Evolutionary conservation across 2,113 vertebrate genomes (phyloP).

Genomic region (Hippopotamus amphibius): DNA sequence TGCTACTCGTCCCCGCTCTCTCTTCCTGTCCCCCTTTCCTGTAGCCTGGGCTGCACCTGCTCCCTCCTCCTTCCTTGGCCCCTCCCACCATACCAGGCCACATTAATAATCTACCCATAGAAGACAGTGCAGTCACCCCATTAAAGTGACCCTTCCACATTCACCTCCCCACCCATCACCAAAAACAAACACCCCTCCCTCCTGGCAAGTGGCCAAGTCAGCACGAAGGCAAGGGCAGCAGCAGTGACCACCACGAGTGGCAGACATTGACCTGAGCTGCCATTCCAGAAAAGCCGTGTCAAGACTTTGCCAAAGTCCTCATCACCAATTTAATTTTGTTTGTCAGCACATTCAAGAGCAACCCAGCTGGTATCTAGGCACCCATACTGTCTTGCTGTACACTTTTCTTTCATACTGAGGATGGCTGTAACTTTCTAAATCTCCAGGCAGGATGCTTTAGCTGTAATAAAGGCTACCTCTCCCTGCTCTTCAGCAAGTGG

Average conservation of each 20-base stretch:
- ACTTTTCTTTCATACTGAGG: not conserved
- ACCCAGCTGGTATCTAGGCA: not conserved
- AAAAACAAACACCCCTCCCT: constrained; percentile 46
- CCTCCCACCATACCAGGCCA: not conserved
- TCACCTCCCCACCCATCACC: not conserved
- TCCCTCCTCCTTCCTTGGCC: not conserved
- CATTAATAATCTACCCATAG: not conserved
- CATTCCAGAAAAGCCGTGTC: not conserved
- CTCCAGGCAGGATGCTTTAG: not conserved
- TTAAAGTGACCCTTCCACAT: not conserved
- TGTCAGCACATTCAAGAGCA: not conserved
- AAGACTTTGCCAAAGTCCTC: not conserved
- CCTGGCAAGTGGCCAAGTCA: not conserved
- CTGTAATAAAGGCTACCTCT: constrained; percentile 52
- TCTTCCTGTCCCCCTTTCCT: not conserved
- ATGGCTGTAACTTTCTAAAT: not conserved
- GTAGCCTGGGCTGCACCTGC: not conserved
- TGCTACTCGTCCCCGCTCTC: not conserved
- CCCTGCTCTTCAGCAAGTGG: constrained; percentile 44
- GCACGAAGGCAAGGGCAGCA: not conserved
- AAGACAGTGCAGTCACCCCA: not conserved
- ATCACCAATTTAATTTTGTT: not conserved
- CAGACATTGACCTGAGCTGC: not conserved
- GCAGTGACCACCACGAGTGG: not conserved
- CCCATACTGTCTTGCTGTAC: not conserved